Conservation (phyloP, 2,113 vertebrate genomes). For the Irena cyanogastra region DNA sequence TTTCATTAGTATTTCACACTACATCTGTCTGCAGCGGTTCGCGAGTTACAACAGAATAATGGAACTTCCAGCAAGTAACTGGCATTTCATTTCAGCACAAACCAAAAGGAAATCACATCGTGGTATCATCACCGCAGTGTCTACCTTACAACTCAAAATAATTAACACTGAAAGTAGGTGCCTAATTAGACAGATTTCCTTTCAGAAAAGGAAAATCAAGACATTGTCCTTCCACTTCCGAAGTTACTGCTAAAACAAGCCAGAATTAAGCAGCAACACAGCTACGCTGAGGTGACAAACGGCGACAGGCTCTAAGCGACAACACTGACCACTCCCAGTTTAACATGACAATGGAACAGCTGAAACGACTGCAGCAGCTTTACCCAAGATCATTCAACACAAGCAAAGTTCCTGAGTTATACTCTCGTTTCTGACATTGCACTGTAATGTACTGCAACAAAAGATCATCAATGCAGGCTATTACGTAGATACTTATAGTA, state of each 20-base stretch:
- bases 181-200: background rate
- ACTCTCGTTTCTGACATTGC: fast-evolving
- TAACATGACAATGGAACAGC: background rate
- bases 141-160: background rate
- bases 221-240: background rate
- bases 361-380: background rate
- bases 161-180: fast-evolving
- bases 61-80: background rate
- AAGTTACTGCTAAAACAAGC: fast-evolving
- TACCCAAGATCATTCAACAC: fast-evolving
- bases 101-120: background rate
- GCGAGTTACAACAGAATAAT: background rate
- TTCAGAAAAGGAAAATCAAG: background rate
- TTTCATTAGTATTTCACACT: background rate
- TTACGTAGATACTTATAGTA: fast-evolving
- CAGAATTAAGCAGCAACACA: background rate
- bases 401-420: too few relatives aligned
- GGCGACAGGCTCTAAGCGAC: background rate
- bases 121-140: fast-evolving
- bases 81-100: background rate
- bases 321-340: background rate
- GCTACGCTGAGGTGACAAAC: fast-evolving
- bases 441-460: fast-evolving
- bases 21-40: background rate
- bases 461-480: fast-evolving